Percentiles rank a stretch among this genome's conserved stretches.
These are phyloP conservation scores for Drosophila ogumai DNA, from an alignment of 1,140 invertebrate species.

Conservation along the genomic window DNA sequence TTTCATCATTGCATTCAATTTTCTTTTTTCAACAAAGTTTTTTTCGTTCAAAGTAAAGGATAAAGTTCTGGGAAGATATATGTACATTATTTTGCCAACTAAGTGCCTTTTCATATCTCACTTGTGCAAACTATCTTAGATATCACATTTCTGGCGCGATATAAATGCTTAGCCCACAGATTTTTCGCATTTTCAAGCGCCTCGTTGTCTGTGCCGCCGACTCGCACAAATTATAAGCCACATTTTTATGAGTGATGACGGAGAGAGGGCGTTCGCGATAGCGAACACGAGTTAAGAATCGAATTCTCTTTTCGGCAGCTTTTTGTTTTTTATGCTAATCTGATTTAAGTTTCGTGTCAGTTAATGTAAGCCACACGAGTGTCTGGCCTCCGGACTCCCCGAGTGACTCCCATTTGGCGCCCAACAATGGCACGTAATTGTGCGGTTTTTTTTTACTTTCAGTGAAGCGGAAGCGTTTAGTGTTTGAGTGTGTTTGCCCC, in stretches of 20 bases:
- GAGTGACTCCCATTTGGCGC: constrained; percentile 10
- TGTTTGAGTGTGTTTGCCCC: constrained; percentile 37
- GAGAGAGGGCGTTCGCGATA: background rate
- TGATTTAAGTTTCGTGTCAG: constrained; percentile 59
- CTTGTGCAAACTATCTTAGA: background rate
- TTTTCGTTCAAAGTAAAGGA: background rate
- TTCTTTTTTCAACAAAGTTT: background rate
- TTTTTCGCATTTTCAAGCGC: constrained; percentile 29
- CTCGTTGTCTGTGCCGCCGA: constrained; percentile 12
- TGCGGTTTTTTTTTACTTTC: constrained; percentile 14
- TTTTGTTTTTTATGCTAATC: constrained; percentile 56
- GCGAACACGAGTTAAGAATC: constrained; percentile 30
- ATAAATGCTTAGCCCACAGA: constrained; percentile 18
- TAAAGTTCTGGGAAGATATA: background rate
- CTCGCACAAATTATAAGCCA: constrained; percentile 30
- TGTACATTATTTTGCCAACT: constrained; percentile 5
- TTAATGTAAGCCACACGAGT: constrained; percentile 50
- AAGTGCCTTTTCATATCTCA: constrained; percentile 22
- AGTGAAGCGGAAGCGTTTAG: constrained; percentile 49
- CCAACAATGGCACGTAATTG: constrained; percentile 46
- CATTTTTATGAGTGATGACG: constrained; percentile 49
- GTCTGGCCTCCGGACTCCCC: background rate
- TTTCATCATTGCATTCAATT: background rate
- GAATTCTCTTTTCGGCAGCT: constrained; percentile 38
- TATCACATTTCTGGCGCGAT: constrained; percentile 20